Base-by-base conservation (phyloP, 1,140 invertebrate species). In the Lepidurus couesii region DNA sequence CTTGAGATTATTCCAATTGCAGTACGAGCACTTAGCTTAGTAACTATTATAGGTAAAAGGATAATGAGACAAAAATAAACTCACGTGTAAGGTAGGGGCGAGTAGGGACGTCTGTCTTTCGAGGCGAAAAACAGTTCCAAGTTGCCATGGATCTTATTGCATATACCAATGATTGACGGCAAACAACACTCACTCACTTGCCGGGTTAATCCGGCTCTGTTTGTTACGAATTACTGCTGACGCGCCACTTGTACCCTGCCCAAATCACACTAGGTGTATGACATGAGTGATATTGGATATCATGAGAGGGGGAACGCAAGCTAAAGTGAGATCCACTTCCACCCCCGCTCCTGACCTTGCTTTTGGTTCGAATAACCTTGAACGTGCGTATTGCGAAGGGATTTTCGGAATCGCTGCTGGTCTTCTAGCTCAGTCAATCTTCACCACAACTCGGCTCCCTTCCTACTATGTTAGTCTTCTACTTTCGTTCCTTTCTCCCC, bases 81-180 rank as follows among this genome's bases (percentile, higher is more conserved):
- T 65, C 21, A 65, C 53, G 53, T 65, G 53, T 65, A 13, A 65
- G 53, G 8, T 65, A 65, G 7, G 53, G 53, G 21, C 53, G 53
- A 65, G 53, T 11, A 5, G 53, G 53, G 21, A 65, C 53, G 16
- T 65, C 9, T 9, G 53, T 65, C 21, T 65, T 9, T 65, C 53
- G 53, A 65, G 53, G 53, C 13, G 53, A 65, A 65, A 65, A 65
- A 65, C 53, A 65, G 53, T 65, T 65, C 53, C 53, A 65, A 7
- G 53, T 65, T 65, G 53, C 53, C 53, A 65, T 65, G 16, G 53
- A 7, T 21, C 21, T 9, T 16, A 9, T 21, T 11, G 16, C 53
- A 13, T 11, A 21, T 13, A 9, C 53, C 53, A 13, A 47, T 11
- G 16, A 21, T 65, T n/a, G 53, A 21, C n/a, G 21, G 6, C 53